Evolutionary conservation across 1,140 invertebrate species (phyloP), one percentile per base, ranked within the genome.

Genomic region (Drosophila carrolli): DNA sequence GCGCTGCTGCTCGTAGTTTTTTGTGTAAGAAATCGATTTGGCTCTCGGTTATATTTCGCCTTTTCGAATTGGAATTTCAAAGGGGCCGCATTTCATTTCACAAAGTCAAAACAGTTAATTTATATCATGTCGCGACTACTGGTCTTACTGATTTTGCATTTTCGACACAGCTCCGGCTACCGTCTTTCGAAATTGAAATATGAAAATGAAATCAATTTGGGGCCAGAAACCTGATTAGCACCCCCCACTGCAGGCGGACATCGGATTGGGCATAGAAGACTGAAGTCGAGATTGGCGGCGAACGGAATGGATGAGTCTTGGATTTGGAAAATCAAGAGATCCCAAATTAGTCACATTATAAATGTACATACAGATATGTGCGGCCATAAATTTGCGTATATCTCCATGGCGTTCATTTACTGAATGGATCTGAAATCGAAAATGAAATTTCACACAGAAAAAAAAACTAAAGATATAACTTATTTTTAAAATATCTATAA

Each of bases 21-120:
- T 55, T 50, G 54, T 78, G 75, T 67, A 78, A 62, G 79, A 88
- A 75, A 88, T 88, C 83, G 72, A 79, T 86, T 83, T 83, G 48
- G 55, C 46, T 75, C 51, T 53, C 54, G 29, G 9, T 14, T 40
- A 41, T 68, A 44, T 54, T 67, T 74, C 40, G 50, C 60, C 62
- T 65, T 41, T 58, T 56, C 47, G 75, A 83, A 68, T 77, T 68
- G 79, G 83, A 83, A 81, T 89, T 81, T 89, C 84, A 89, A 89
- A 89, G 84, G 75, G 73, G 46, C 84, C 84, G 84, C 84, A 89
- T 89, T 89, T 89, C 84, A 90, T 90, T 91, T 91, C 82, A 90
- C 85, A 91, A 91, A 91, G 90, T 91, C 90, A 91, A 91, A 91
- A 91, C 90, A 91, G 90, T 91, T 91, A 91, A 91, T 91, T 91